Evolutionary conservation across 1,140 invertebrate species (phyloP), one percentile per base, ranked within the genome.

Genomic region (Rhizoglyphus robini): DNA sequence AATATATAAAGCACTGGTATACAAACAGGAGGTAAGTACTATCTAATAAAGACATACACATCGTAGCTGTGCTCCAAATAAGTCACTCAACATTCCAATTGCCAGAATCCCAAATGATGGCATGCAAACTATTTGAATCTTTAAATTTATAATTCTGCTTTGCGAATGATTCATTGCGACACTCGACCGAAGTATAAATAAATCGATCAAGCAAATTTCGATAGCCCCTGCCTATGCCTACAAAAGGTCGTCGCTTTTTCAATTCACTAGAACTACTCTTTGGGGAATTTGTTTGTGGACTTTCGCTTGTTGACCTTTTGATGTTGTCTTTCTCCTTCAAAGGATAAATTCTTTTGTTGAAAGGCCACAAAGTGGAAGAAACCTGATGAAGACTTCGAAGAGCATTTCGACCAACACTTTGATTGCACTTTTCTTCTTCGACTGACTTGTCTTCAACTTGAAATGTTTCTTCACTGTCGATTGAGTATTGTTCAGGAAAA

Each of bases 171-270:
- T 64, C 29, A 65, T 46, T 13, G 60, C 60, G 29, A 65, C 48
- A n/a, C n/a, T n/a, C n/a, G n/a, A n/a, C 36, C 1, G 32, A 63
- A 18, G 38, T 58, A 49, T 46, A n/a, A 25, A 46, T 47, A 69
- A 76, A 80, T 4, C 79, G 71, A 31, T 69, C 79, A 51, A 90
- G 81, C 47, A 91, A 78, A 69, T 84, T 88, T 29, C 89, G 79
- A 74, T 91, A 92, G 0, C 88, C 88, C 67, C 84, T 81, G 0
- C 89, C 89, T 65, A 91, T 82, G 1, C 88, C 90, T 0, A 83
- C 86, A 38, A 91, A 60, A 34, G 58, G 58, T 46, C 51, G 51
- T 41, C 36, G 36, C 51, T 54, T 54, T 32, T 54, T 54, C 51
- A 25, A 32, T 54, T 15, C 51, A 54, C 8, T 54, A 8, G 51